These are phyloP conservation scores for Lithophane leautieri DNA, from an alignment of 2,888 invertebrate genomes.

Conservation along the genomic window DNA sequence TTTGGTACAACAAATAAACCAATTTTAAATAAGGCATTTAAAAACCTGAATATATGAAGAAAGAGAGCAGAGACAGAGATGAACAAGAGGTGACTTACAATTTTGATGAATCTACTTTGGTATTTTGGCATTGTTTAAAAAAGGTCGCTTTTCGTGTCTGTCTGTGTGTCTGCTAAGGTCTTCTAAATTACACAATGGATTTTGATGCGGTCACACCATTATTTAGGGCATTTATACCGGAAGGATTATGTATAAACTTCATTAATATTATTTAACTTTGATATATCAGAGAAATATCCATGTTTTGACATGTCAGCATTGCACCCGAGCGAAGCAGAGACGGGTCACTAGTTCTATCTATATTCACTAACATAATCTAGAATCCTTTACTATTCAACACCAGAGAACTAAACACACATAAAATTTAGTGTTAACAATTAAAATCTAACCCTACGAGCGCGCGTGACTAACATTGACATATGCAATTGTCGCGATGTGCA, in stretches of 20 bases:
- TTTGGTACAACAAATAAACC: background rate
- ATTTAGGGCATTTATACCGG: background rate
- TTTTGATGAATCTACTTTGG: background rate
- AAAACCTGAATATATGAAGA: background rate
- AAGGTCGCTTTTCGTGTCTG: background rate
- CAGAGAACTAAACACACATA: constrained; percentile 15
- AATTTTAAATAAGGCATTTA: background rate
- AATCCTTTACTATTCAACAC: constrained; percentile 4
- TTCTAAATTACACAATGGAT: background rate
- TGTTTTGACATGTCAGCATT: no score
- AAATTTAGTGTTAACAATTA: constrained; percentile 61
- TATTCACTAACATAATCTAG: constrained; percentile 9
- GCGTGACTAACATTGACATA: constrained; percentile 88
- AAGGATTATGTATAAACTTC: background rate
- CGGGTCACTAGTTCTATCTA: background rate
- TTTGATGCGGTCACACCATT: background rate
- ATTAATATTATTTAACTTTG: background rate
- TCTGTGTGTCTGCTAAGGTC: background rate
- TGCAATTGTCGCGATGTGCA: constrained; percentile 80
- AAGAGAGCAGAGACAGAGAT: background rate
- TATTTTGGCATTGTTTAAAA: background rate
- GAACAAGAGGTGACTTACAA: background rate
- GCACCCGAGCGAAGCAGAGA: background rate
- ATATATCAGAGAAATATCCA: background rate
- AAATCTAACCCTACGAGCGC: constrained; percentile 63